Percentiles rank a stretch among this genome's conserved stretches.
These are phyloP conservation scores for Troides helena DNA, from an alignment of 2,888 invertebrate species.

Conservation along the genomic window DNA sequence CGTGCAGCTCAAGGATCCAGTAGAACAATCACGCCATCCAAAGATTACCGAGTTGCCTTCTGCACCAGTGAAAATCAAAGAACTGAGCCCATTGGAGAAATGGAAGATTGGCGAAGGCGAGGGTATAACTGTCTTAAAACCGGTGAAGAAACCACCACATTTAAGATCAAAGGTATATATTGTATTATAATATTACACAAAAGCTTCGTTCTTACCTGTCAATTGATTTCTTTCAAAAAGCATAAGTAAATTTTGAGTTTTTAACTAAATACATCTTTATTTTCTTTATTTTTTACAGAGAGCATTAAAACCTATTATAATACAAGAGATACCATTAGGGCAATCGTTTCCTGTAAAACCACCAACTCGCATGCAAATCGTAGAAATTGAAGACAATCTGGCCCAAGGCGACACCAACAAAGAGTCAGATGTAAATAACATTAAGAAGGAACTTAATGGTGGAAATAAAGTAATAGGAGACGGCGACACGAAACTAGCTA, in stretches of 20 bases:
- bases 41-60: slow-evolving; percentile 52
- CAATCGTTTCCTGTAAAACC: slow-evolving; percentile 48
- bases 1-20: slow-evolving; percentile 38
- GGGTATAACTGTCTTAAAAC: slow-evolving; percentile 62
- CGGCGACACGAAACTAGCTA: slow-evolving; percentile 33
- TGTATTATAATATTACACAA: not conserved
- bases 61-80: slow-evolving; percentile 38
- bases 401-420: slow-evolving; percentile 55
- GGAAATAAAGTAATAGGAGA: slow-evolving; percentile 27
- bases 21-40: slow-evolving; percentile 38
- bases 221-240: no score
- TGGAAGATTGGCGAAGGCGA: slow-evolving; percentile 69
- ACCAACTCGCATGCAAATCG: slow-evolving; percentile 52
- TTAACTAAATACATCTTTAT: no score
- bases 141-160: slow-evolving; percentile 83
- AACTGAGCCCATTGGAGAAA: slow-evolving; percentile 41
- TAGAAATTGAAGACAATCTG: slow-evolving; percentile 49
- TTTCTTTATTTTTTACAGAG: slow-evolving; percentile 59
- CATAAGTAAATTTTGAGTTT: no score
- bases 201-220: no score
- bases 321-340: slow-evolving; percentile 68
- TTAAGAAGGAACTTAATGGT: not conserved
- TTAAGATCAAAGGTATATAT: slow-evolving; percentile 80
- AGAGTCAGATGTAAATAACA: slow-evolving; percentile 40
- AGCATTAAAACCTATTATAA: slow-evolving; percentile 76